Percentiles rank a stretch among this genome's conserved stretches.
Evolutionary conservation across 2,113 vertebrate genomes (phyloP).

Genomic region (Indicator indicator): DNA sequence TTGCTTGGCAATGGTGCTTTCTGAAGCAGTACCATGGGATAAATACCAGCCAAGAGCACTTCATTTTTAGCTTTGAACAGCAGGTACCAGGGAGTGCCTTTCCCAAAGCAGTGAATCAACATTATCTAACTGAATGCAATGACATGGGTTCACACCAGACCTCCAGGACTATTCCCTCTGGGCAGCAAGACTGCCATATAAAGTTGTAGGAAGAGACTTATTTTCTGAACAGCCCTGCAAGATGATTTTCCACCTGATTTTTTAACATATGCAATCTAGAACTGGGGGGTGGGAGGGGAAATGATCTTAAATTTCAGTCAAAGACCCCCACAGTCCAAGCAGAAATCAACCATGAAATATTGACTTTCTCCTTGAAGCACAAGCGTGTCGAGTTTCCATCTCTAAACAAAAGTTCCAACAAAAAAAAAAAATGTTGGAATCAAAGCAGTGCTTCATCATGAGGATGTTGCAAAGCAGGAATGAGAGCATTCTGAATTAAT

Average conservation of each 20-base stretch:
- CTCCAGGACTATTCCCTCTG: background rate
- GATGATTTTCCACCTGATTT: background rate
- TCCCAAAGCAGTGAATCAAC: background rate
- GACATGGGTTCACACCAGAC: background rate
- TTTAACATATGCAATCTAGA: background rate
- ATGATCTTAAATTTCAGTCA: background rate
- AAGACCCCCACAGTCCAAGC: background rate
- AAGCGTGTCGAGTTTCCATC: background rate
- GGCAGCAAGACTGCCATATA: background rate
- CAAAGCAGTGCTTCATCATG: background rate
- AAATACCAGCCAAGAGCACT: background rate
- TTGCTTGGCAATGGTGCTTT: background rate
- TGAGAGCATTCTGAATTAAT: background rate
- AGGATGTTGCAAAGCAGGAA: background rate
- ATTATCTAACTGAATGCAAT: background rate
- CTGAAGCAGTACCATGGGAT: background rate
- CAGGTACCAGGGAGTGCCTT: background rate
- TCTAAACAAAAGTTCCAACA: background rate
- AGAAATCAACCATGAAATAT: background rate
- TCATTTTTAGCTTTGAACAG: background rate
- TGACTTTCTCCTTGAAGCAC: background rate
- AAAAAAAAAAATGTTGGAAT: background rate
- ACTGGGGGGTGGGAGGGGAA: background rate
- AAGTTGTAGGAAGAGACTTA: background rate
- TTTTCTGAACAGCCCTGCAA: background rate